Conservation (phyloP, 2,797 vertebrate genomes). For the Orestias chungarensis region DNA sequence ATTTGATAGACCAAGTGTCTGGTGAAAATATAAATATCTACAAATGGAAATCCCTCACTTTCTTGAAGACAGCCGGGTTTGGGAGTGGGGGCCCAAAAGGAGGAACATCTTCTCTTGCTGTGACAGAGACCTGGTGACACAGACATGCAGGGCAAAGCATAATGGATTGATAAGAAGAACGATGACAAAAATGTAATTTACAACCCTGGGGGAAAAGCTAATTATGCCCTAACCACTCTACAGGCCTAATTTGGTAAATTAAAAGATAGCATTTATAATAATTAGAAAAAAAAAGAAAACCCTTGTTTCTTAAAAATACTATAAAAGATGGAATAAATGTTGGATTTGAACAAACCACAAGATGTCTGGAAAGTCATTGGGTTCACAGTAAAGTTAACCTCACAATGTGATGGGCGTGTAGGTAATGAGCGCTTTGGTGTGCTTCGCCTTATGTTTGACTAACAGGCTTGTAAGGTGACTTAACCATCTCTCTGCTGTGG, state of each 20-base stretch:
- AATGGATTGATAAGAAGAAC: neutral
- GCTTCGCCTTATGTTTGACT: neutral
- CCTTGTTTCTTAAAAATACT: neutral
- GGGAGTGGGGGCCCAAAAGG: conserved; percentile 91
- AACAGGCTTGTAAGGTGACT: neutral
- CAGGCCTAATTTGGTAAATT: neutral
- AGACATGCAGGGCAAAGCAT: neutral
- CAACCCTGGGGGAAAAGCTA: neutral
- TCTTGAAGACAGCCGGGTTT: conserved; percentile 91
- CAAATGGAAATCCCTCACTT: conserved; percentile 75
- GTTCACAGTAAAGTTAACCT: neutral
- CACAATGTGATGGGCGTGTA: conserved; percentile 1
- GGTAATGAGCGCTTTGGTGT: neutral
- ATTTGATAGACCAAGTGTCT: neutral
- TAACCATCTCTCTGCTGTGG: neutral
- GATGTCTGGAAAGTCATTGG: neutral
- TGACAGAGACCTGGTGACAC: conserved; percentile 88
- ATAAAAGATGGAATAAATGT: neutral
- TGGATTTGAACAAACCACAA: neutral
- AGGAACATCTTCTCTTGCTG: conserved; percentile 93
- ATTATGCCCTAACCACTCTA: too few species aligned
- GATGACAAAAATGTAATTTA: neutral
- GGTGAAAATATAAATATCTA: neutral
- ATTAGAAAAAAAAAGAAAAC: neutral
- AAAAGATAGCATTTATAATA: neutral